Percentiles rank a stretch among this genome's conserved stretches.
Evolutionary conservation across 1,140 invertebrate genomes (phyloP).

Genomic region (Patella vulgata): DNA sequence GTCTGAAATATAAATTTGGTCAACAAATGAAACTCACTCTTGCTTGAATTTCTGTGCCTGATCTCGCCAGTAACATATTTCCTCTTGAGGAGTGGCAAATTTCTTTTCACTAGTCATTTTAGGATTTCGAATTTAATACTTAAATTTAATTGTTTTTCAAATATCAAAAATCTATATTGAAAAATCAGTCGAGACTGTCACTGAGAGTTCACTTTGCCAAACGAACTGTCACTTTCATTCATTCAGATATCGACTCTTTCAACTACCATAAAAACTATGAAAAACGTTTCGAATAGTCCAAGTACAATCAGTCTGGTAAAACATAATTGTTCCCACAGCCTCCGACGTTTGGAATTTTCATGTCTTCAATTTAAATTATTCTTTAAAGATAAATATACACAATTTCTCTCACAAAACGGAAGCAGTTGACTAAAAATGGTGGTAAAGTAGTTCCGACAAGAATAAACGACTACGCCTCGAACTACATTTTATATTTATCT

Average conservation of each 20-base stretch:
- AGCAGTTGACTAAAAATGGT: not conserved
- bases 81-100: constrained; percentile 54
- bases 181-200: not conserved
- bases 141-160: too few species aligned
- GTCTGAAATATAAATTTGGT: too few species aligned
- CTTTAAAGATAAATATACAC: not conserved
- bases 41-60: constrained; percentile 54
- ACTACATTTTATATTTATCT: too few species aligned
- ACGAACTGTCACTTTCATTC: not conserved
- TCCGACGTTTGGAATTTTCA: too few species aligned
- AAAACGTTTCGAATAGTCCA: too few species aligned
- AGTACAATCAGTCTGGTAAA: too few species aligned
- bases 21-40: constrained; percentile 62
- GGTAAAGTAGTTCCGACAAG: not conserved
- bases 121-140: too few species aligned
- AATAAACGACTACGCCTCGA: not conserved
- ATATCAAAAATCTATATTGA: too few species aligned
- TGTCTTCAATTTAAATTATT: too few species aligned
- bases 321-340: too few species aligned
- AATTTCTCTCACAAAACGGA: not conserved
- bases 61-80: constrained; percentile 55
- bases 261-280: too few species aligned
- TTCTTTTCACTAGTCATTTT: constrained; percentile 51
- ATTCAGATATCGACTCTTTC: constrained; percentile 1
- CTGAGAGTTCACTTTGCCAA: not conserved